Percentiles rank a stretch among this genome's conserved stretches.
phyloP scores from a whole-genome alignment of 37 sponge, comb jelly and placozoan species.

The Aplysina aerophoba region DNA sequence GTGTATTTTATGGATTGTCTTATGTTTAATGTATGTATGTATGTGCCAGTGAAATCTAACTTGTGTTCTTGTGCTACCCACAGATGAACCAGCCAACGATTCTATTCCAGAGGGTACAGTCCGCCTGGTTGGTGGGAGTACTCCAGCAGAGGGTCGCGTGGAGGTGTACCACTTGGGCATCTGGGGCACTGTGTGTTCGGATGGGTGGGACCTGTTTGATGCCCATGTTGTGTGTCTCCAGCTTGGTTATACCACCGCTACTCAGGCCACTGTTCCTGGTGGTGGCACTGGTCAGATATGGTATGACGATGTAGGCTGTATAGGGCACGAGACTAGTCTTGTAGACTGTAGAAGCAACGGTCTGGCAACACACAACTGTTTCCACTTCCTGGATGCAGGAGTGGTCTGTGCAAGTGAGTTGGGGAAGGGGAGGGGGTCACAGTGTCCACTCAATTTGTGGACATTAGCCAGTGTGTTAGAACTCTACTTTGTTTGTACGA shows the following conservation, averaged over 20 bases:
- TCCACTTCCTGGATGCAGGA: constrained; percentile 39
- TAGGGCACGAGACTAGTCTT: constrained; percentile 16
- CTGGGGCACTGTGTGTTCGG: constrained; percentile 18
- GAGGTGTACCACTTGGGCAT: background rate
- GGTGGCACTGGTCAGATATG: constrained; percentile 48
- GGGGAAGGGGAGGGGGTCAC: no score
- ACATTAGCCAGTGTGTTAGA: no score
- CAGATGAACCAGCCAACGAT: background rate
- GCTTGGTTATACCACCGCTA: background rate
- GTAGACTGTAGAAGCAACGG: constrained; percentile 16
- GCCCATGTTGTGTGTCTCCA: constrained; percentile 21
- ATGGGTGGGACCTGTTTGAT: constrained; percentile 19
- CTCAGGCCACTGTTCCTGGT: background rate
- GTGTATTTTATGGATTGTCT: no score
- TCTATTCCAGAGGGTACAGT: background rate
- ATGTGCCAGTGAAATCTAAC: no score
- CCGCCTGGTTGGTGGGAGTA: background rate
- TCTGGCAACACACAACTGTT: constrained; percentile 30
- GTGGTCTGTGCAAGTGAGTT: constrained; percentile 42
- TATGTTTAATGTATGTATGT: no score
- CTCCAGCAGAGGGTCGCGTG: background rate
- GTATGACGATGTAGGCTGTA: constrained; percentile 21
- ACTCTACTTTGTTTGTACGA: no score
- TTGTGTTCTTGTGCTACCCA: background rate
- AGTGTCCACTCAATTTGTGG: no score